These are phyloP conservation scores for Cetoscarus ocellatus DNA, from an alignment of 2,797 vertebrate species.

Conservation along the genomic window DNA sequence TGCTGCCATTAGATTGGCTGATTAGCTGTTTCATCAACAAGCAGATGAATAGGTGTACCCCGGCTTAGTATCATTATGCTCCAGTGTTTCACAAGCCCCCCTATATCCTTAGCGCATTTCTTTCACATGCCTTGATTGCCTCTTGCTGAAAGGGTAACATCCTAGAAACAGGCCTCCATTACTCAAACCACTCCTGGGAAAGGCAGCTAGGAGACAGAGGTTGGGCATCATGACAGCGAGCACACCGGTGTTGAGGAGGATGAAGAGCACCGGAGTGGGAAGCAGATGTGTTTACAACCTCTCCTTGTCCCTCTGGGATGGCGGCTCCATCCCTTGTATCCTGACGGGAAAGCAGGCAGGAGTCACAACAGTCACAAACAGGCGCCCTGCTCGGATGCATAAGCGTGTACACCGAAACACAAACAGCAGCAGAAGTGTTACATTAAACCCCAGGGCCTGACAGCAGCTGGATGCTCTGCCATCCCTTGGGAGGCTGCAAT, in stretches of 20 bases:
- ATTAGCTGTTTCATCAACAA: too few species aligned
- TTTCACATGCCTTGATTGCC: too few species aligned
- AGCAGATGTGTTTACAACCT: slow-evolving; percentile 52
- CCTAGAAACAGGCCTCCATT: too few species aligned
- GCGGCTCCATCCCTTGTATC: slow-evolving; percentile 11
- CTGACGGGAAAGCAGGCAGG: slow-evolving; percentile 37
- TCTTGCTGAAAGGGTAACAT: too few species aligned
- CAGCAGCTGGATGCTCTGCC: slow-evolving; percentile 47
- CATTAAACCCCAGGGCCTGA: slow-evolving; percentile 28
- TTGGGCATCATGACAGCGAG: slow-evolving; percentile 38
- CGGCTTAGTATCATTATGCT: too few species aligned
- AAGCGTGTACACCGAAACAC: slow-evolving; percentile 5
- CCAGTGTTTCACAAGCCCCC: too few species aligned
- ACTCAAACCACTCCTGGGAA: not conserved
- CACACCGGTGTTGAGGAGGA: slow-evolving; percentile 37
- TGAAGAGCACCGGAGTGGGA: slow-evolving; percentile 36
- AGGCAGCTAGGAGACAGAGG: slow-evolving; percentile 37
- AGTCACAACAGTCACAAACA: slow-evolving; percentile 47
- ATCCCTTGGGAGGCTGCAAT: slow-evolving; percentile 33
- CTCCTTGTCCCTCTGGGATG: slow-evolving; percentile 5
- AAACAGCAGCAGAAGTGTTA: slow-evolving; percentile 29
- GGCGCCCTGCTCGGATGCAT: slow-evolving; percentile 6
- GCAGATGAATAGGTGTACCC: too few species aligned
- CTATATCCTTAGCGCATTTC: too few species aligned
- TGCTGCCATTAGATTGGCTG: too few species aligned